Conservation (phyloP, 2,888 invertebrate species). For the Cantharis flavilabris region DNA sequence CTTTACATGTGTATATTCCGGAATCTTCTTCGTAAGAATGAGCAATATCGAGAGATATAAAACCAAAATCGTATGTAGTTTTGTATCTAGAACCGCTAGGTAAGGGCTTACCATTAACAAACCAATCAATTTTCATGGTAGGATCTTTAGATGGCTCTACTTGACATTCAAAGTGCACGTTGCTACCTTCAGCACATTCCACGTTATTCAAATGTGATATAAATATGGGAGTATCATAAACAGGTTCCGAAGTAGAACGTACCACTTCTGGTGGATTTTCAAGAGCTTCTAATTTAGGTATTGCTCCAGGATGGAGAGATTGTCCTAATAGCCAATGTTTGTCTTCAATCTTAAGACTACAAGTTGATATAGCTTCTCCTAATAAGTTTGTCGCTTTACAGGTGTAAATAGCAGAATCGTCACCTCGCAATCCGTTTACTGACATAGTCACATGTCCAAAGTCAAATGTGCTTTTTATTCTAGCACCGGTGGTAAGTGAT, state of each 20-base stretch:
- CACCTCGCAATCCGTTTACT: conserved; percentile 82
- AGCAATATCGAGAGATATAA: conserved; percentile 86
- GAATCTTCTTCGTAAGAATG: conserved; percentile 91
- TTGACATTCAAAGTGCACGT: conserved; percentile 87
- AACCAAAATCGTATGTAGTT: conserved; percentile 94
- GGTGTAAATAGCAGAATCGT: conserved; percentile 94
- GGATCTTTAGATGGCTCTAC: conserved; percentile 92
- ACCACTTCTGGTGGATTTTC: conserved; percentile 77
- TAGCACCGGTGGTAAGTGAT: conserved; percentile 82
- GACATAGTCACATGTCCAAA: conserved; percentile 95
- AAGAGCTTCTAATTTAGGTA: conserved; percentile 82
- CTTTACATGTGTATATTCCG: conserved; percentile 88
- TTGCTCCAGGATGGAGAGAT: conserved; percentile 85
- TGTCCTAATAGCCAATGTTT: conserved; percentile 87
- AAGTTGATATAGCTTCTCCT: conserved; percentile 93
- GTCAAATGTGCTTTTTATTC: conserved; percentile 92
- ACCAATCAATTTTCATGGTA: conserved; percentile 92
- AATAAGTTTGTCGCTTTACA: conserved; percentile 92
- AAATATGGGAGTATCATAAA: conserved; percentile 85
- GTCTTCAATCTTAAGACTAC: conserved; percentile 86
- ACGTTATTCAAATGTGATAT: conserved; percentile 91
- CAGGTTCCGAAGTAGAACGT: conserved; percentile 74
- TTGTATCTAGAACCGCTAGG: conserved; percentile 89
- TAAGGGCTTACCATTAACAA: conserved; percentile 88
- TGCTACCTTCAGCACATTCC: conserved; percentile 85